A percentile compares a stretch with the other conserved stretches of the same genome.
Conservation (phyloP, 2,113 vertebrate genomes). For the Siniperca knerii region DNA sequence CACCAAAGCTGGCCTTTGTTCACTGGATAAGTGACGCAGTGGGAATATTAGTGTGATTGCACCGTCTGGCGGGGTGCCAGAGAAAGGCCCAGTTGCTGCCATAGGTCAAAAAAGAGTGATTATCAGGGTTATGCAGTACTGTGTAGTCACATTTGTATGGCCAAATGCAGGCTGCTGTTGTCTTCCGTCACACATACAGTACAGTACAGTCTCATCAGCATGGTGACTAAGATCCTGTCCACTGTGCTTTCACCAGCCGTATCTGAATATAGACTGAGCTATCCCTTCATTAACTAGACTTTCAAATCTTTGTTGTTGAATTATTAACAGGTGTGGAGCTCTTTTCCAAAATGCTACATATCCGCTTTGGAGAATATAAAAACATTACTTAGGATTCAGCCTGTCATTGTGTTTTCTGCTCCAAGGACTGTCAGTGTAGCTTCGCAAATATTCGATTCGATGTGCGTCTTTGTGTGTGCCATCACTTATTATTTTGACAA, state of each 20-base stretch:
- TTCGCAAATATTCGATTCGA: background rate
- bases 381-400: background rate
- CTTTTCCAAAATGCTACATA: background rate
- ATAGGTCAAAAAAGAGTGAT: conserved; percentile 33
- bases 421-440: background rate
- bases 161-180: conserved; percentile 4
- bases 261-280: conserved; percentile 1
- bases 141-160: conserved; percentile 22
- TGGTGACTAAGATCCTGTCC: conserved; percentile 10
- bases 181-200: background rate
- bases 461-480: background rate
- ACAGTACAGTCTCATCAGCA: conserved; percentile 3
- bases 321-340: background rate
- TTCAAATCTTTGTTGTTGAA: background rate
- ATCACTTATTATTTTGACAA: conserved; percentile 15
- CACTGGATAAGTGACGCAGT: conserved; percentile 57
- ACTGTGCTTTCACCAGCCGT: background rate
- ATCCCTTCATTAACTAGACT: background rate
- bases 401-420: background rate
- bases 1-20: conserved; percentile 65
- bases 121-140: conserved; percentile 48
- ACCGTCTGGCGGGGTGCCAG: conserved; percentile 31
- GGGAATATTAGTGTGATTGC: conserved; percentile 68
- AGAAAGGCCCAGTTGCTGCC: conserved; percentile 33
- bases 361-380: conserved; percentile 4